A percentile compares a stretch with the other conserved stretches of the same genome.
Evolutionary conservation across 2,888 invertebrate genomes (phyloP).

Genomic region (Holacanthella duospinosa): DNA sequence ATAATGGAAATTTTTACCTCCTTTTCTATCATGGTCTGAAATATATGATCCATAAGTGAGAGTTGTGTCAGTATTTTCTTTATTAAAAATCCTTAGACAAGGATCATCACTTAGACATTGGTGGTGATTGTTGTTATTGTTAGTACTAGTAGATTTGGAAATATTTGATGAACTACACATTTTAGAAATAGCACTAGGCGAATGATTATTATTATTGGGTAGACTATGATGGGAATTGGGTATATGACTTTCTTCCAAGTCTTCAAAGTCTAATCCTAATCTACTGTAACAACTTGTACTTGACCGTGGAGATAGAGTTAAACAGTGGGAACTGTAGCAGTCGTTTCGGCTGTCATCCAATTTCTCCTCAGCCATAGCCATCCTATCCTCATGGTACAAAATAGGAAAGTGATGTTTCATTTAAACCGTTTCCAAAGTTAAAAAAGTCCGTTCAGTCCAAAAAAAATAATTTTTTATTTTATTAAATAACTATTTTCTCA

Average conservation of each 20-base stretch:
- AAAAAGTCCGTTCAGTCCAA: not conserved
- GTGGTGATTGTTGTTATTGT: conserved; percentile 1
- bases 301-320: not conserved
- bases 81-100: not conserved
- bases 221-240: not conserved
- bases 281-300: not conserved
- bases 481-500: too few relatives aligned
- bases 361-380: not conserved
- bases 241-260: not conserved
- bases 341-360: not conserved
- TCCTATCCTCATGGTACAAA: conserved; percentile 7
- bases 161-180: not conserved
- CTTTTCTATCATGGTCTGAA: not conserved
- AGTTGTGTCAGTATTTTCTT: not conserved
- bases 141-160: not conserved
- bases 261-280: not conserved
- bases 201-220: not conserved
- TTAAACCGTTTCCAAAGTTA: not conserved
- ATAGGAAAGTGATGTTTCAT: conserved; percentile 5
- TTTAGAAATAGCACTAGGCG: not conserved
- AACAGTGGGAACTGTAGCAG: not conserved
- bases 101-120: not conserved
- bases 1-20: conserved; percentile 2
- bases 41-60: not conserved
- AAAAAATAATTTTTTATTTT: too few relatives aligned